Evolutionary conservation across 2,113 vertebrate species (phyloP), one percentile per base, ranked within the genome.

Genomic region (Anolis carolinensis): DNA sequence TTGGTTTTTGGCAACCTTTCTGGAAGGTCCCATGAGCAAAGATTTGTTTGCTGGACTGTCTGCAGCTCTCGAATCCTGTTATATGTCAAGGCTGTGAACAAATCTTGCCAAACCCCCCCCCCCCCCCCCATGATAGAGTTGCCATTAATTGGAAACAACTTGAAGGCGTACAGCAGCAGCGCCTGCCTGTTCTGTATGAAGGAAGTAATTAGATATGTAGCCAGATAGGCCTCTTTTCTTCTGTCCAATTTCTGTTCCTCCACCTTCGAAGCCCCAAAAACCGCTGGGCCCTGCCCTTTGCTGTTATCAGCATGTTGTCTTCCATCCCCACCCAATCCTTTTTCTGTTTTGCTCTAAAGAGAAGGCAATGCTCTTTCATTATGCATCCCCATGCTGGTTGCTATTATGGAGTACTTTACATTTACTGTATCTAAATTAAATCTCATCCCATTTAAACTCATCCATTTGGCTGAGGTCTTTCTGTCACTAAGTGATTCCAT

Each of bases 351-450:
- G 68, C 18, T 74, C 89, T 80, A 48, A 74, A 75, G 71, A 36
- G 65, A 81, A 84, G 44, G 68, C 18, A 80, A 65, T 39, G 18
- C 70, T 73, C n/a, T 67, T 72, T 70, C 81, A 44, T 88, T 88
- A 50, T 0, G 48, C 30, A 36, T 79, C 23, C 27, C 1, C 68
- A 68, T 73, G 81, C 78, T 85, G 48, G 89, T 77, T n/a, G 13
- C 70, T 78, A 25, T 79, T 83, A 90, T 79, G 81, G 18, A 52
- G 68, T 48, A 1, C 81, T 90, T 89, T 79, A 2, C 86, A 48
- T 88, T 92, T 88, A 89, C 62, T 74, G 79, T 81, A 74, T 79
- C 82, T 90, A 77, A 89, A 93, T 94, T 87, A 90, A 90, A 92
- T 87, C 79, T 87, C 82, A 84, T 82, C 90, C 73, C 59, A 80